These are phyloP conservation scores for Meloidogyne chitwoodi DNA, from an alignment of 1,140 invertebrate species.

Conservation along the genomic window DNA sequence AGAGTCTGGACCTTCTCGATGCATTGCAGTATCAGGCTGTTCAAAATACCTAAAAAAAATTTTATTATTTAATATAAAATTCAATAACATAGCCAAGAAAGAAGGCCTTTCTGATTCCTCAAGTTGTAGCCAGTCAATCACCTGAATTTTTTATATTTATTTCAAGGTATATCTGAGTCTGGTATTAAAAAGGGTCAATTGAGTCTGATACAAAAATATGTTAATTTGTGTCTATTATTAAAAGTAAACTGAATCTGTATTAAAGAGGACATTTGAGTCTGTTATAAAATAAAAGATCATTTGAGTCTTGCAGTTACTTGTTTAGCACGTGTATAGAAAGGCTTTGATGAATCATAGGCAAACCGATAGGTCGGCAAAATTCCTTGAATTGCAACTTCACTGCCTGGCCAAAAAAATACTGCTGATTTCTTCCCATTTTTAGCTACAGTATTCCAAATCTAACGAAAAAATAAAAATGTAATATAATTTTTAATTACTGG, in stretches of 20 bases:
- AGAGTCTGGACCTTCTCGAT: slow-evolving; percentile 37
- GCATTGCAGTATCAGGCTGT: slow-evolving; percentile 68
- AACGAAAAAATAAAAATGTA: not conserved
- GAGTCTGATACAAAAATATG: too few species aligned
- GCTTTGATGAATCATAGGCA: slow-evolving; percentile 34
- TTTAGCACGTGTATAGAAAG: slow-evolving; percentile 48
- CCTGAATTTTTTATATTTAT: slow-evolving; percentile 60
- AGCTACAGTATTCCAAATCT: slow-evolving; percentile 45
- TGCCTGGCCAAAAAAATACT: slow-evolving; percentile 49
- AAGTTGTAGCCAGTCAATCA: slow-evolving; percentile 67
- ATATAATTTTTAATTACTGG: slow-evolving; percentile 15
- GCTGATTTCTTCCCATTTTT: slow-evolving; percentile 45
- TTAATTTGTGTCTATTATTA: too few species aligned
- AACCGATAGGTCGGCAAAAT: slow-evolving; percentile 34
- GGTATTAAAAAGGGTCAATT: not conserved
- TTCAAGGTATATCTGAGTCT: not conserved
- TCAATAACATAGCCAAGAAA: slow-evolving; percentile 64
- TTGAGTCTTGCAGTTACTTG: slow-evolving; percentile 17
- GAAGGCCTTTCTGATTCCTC: slow-evolving; percentile 55
- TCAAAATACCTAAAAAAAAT: slow-evolving; percentile 67
- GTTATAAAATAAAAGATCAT: not conserved
- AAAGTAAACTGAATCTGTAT: too few species aligned
- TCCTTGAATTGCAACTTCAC: slow-evolving; percentile 38
- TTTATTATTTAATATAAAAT: not conserved
- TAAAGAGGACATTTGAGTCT: not conserved